Evolutionary conservation across 2,797 vertebrate species (phyloP), one percentile per base, ranked within the genome.

Genomic region (Catharus ustulatus): DNA sequence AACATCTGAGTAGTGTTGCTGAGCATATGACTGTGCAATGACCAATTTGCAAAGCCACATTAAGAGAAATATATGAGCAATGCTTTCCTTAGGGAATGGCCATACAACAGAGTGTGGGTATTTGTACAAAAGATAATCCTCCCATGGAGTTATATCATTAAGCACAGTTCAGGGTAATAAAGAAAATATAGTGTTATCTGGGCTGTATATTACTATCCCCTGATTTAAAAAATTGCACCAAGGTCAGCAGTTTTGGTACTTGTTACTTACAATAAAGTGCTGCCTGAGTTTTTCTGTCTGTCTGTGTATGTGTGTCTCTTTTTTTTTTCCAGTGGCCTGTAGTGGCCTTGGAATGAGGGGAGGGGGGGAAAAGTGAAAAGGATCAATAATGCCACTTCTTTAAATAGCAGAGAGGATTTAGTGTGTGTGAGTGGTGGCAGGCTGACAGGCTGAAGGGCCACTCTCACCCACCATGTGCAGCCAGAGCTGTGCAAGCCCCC

Each of bases 361-460:
- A 23, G 5, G 12, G 1, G 5, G 6, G 3, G 7, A 38, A 36
- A 72, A 27, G 46, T 38, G 30, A 84, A 90, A 94, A 87, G 72
- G 79, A 93, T 94, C 88, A 92, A 89, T 95, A 95, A 81, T 75
- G 51, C 81, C 88, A 90, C 46, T 89, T 84, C 74, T 94, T 94
- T 87, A 84, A 93, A 95, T 92, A 92, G n/a, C 64, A 20, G 61
- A 85, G 84, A 94, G 90, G 89, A 95, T 97, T 94, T 94, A 95
- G 93, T 94, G 95, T 78, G 90, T 96, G 95, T 85, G 94, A 95
- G 45, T 58, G 66, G 88, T 78, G 88, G 66, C 87, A 89, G 79
- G 61, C 48, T 96, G 96, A 97, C 94, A 95, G 71, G 84, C 73
- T 66, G 45, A 61, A 71, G 96, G 55, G 45, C 38, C 72, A 26